Evolutionary conservation across 2,888 invertebrate genomes (phyloP).

Genomic region (Ectropis crepuscularia): DNA sequence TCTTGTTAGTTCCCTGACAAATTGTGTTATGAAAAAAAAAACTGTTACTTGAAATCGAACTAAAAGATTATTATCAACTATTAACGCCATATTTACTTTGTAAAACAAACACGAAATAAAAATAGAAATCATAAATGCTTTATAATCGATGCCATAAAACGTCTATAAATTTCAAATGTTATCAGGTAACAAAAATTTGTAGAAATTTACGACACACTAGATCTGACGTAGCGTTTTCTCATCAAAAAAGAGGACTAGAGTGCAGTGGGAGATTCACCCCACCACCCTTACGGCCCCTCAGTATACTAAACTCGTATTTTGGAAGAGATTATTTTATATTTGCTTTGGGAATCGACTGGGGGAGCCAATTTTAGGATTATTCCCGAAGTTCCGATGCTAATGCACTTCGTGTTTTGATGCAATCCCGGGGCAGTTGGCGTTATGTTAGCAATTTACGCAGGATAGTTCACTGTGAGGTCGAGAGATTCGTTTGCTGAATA

Average conservation of each 20-base stretch:
- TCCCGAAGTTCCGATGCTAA: constrained; percentile 29
- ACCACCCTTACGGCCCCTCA: background rate
- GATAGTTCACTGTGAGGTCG: constrained; percentile 3
- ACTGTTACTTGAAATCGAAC: too few species aligned
- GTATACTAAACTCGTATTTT: constrained; percentile 32
- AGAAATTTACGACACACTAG: too few species aligned
- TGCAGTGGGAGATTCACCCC: background rate
- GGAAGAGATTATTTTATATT: constrained; percentile 34
- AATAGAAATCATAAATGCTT: too few species aligned
- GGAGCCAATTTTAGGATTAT: constrained; percentile 36
- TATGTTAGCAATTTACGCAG: constrained; percentile 34
- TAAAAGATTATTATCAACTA: too few species aligned
- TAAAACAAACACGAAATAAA: too few species aligned
- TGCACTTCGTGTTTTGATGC: constrained; percentile 35
- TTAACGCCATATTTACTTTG: too few species aligned
- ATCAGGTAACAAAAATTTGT: too few species aligned
- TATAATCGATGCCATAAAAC: too few species aligned
- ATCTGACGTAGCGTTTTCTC: background rate
- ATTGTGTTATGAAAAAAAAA: too few species aligned
- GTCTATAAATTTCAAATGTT: too few species aligned
- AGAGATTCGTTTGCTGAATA: background rate
- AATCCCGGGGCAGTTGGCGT: constrained; percentile 24
- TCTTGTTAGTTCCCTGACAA: too few species aligned
- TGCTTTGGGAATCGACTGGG: constrained; percentile 27
- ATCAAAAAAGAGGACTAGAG: background rate